Percentiles rank a stretch among this genome's conserved stretches.
These are phyloP conservation scores for Pterocles burchelli DNA, from an alignment of 2,113 vertebrate species.

Conservation along the genomic window DNA sequence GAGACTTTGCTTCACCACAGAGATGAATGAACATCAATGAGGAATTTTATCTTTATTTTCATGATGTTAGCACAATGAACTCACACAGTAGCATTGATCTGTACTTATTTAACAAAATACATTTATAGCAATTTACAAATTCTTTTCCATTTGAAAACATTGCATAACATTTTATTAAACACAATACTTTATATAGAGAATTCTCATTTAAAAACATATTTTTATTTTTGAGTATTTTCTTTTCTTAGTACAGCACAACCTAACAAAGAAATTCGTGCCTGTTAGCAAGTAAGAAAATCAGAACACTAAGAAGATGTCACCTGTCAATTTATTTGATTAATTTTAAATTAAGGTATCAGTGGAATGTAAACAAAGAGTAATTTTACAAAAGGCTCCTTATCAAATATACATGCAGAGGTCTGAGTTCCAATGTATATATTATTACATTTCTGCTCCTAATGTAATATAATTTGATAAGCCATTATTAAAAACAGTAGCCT, in stretches of 20 bases:
- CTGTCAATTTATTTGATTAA: constrained; percentile 78
- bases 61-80: constrained; percentile 86
- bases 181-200: constrained; percentile 83
- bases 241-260: constrained; percentile 83
- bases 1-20: neutral
- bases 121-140: constrained; percentile 88
- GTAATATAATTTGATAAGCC: constrained; percentile 78
- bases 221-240: constrained; percentile 77
- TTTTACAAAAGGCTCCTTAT: constrained; percentile 86
- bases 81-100: constrained; percentile 82
- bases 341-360: constrained; percentile 87
- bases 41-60: constrained; percentile 84
- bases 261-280: constrained; percentile 80
- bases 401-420: constrained; percentile 86
- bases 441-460: constrained; percentile 75
- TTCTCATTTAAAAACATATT: constrained; percentile 85
- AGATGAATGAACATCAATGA: constrained; percentile 56
- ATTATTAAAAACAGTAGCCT: constrained; percentile 86
- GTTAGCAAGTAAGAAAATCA: constrained; percentile 80
- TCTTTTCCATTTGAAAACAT: constrained; percentile 82
- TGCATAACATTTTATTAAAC: constrained; percentile 87
- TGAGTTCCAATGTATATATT: constrained; percentile 76
- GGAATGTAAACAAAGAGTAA: constrained; percentile 87
- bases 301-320: constrained; percentile 81
- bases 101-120: constrained; percentile 87